Evolutionary conservation across 2,113 vertebrate species (phyloP).

Genomic region (Elaphurus davidianus): DNA sequence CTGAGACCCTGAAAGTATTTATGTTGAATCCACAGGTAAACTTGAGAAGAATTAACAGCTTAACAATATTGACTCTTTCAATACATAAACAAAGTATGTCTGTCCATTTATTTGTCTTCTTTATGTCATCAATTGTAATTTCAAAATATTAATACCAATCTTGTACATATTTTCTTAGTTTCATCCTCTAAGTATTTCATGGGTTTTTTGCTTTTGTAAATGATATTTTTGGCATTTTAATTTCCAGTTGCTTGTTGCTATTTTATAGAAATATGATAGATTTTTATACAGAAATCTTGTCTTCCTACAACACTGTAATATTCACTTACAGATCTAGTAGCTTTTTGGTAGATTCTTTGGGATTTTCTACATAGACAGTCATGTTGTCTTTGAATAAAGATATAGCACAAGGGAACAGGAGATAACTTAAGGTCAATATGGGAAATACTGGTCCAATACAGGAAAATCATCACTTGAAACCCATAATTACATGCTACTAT

Average conservation of each 20-base stretch:
- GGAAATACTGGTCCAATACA: neutral
- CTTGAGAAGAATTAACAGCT: neutral
- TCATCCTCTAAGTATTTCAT: neutral
- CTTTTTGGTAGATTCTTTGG: neutral
- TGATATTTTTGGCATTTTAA: neutral
- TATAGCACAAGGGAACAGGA: neutral
- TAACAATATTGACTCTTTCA: neutral
- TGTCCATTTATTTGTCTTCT: neutral
- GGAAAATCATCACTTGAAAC: neutral
- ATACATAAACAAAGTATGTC: neutral
- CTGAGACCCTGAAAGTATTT: neutral
- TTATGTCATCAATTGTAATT: neutral
- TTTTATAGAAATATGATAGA: neutral
- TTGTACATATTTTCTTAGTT: neutral
- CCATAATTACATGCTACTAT: neutral
- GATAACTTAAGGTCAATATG: neutral
- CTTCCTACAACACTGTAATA: neutral
- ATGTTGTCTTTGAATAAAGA: neutral
- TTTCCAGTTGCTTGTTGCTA: neutral
- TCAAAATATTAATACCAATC: neutral
- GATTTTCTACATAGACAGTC: neutral
- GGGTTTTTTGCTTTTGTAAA: neutral
- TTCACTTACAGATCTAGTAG: neutral
- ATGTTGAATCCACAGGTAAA: neutral
- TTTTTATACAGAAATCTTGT: neutral